Base-by-base conservation (phyloP, 2,888 invertebrate genomes). In the Diadromus collaris region DNA sequence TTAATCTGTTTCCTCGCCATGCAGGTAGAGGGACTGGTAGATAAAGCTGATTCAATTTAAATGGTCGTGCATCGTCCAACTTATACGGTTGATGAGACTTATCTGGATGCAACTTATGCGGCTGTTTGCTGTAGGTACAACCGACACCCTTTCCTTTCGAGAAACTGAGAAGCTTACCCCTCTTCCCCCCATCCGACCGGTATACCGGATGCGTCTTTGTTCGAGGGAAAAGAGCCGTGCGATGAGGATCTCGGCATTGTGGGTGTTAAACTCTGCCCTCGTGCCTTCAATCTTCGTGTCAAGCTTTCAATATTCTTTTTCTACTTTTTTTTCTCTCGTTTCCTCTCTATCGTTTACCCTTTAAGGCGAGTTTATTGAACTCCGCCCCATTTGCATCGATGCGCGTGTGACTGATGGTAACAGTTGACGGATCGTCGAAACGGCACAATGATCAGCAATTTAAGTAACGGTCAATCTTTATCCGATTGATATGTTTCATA, bases 201-300 rank as follows among this genome's bases (percentile, higher is more conserved):
- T 16, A 16, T n/a, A 29, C 48, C 69, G 71, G 71, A 67, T 71
- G 70, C 67, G 54, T 67, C 63, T 79, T 70, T 70, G 63, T 63
- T 68, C 76, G 32, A 48, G 32, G 68, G 10, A 64, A 75, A 75
- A 75, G 34, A 68, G 38, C 46, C 71, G 76, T 68, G 44, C 61
- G 56, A 68, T n/a, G 72, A 77, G 54, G n/a, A 61, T 67, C 44
- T 56, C 10, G 51, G 24, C 61, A 16, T 10, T 32, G 44, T 29
- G 24, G 60, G 65, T 48, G 29, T 68, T 63, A 77, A 68, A 56
- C 54, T 61, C 38, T 19, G 21, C 61, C 46, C 27, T 56, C 54
- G 54, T 56, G n/a, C 13, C 54, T 56, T 56, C 54, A 29, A 56
- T 56, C 54, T 56, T 56, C 29, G 6, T 56, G 29, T 29, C 54